A percentile compares a stretch with the other conserved stretches of the same genome.
These are phyloP conservation scores for Trachelus troglodyta DNA, from an alignment of 2,888 invertebrate species.

Conservation along the genomic window DNA sequence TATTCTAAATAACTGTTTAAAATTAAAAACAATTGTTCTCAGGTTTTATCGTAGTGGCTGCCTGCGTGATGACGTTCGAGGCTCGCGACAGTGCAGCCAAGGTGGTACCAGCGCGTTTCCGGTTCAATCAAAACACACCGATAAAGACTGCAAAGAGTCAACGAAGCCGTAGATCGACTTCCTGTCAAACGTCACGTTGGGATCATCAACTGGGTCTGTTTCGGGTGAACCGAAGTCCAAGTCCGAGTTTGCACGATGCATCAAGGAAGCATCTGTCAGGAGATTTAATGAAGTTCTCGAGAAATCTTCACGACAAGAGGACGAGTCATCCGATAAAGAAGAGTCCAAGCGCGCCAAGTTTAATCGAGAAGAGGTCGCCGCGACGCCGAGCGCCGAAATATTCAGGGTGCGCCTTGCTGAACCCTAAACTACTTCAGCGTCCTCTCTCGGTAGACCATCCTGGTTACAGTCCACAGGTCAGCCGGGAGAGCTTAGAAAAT, in stretches of 20 bases:
- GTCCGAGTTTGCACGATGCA: conserved; percentile 65
- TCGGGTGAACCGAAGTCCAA: conserved; percentile 68
- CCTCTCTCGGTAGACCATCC: conserved; percentile 87
- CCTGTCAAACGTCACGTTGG: conserved; percentile 69
- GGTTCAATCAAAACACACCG: conserved; percentile 54
- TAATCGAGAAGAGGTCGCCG: conserved; percentile 65
- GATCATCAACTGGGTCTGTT: conserved; percentile 78
- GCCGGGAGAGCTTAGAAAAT: conserved; percentile 68
- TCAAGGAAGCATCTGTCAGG: conserved; percentile 58
- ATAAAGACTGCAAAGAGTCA: conserved; percentile 51
- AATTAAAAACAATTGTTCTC: conserved; percentile 25
- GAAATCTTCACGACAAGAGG: conserved; percentile 53
- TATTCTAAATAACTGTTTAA: neutral
- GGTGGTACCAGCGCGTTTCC: conserved; percentile 83
- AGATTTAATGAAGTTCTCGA: conserved; percentile 62
- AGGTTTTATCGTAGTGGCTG: conserved; percentile 96
- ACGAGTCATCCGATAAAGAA: conserved; percentile 59
- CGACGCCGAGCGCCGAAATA: conserved; percentile 54
- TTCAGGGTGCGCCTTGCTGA: conserved; percentile 71
- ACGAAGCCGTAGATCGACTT: conserved; percentile 67
- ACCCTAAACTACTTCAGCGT: conserved; percentile 76
- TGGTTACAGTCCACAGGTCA: conserved; percentile 63
- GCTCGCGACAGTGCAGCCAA: conserved; percentile 94
- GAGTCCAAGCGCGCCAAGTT: conserved; percentile 74
- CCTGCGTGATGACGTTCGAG: conserved; percentile 99